A percentile compares a stretch with the other conserved stretches of the same genome.
These are phyloP conservation scores for Pterocles orientalis DNA, from an alignment of 2,113 vertebrate genomes.

Conservation along the genomic window DNA sequence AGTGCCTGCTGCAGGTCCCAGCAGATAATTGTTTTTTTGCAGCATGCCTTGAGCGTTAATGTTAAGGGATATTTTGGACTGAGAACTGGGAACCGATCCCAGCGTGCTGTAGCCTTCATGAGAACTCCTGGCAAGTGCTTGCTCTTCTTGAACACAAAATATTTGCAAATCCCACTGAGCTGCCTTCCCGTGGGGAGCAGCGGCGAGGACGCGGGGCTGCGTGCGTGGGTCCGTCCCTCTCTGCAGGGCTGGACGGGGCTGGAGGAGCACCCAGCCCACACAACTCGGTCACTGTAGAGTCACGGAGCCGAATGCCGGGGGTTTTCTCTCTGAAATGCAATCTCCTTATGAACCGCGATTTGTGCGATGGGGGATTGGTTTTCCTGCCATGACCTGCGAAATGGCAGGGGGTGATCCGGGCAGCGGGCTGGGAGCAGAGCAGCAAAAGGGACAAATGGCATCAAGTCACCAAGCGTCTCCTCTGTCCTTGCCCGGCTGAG, in stretches of 20 bases:
- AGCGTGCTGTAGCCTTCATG: neutral
- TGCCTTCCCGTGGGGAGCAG: neutral
- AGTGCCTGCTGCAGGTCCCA: neutral
- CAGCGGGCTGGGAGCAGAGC: neutral
- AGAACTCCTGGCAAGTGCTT: neutral
- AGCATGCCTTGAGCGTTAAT: neutral
- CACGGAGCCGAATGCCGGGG: neutral
- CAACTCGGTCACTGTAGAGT: fast-evolving
- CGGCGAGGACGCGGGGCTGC: fast-evolving
- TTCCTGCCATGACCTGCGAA: neutral
- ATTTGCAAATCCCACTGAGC: neutral
- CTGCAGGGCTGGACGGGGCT: neutral
- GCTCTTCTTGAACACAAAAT: neutral
- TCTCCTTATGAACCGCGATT: neutral
- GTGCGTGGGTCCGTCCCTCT: neutral
- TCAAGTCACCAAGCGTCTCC: fast-evolving
- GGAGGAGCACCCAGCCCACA: neutral
- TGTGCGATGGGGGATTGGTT: neutral
- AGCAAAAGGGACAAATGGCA: neutral
- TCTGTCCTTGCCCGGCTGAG: neutral
- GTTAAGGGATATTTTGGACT: neutral
- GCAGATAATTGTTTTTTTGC: neutral
- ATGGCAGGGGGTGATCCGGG: neutral
- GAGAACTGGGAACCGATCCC: neutral
- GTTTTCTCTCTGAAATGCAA: neutral